Conservation (phyloP, 2,113 vertebrate species). For the Malurus cyaneus region DNA sequence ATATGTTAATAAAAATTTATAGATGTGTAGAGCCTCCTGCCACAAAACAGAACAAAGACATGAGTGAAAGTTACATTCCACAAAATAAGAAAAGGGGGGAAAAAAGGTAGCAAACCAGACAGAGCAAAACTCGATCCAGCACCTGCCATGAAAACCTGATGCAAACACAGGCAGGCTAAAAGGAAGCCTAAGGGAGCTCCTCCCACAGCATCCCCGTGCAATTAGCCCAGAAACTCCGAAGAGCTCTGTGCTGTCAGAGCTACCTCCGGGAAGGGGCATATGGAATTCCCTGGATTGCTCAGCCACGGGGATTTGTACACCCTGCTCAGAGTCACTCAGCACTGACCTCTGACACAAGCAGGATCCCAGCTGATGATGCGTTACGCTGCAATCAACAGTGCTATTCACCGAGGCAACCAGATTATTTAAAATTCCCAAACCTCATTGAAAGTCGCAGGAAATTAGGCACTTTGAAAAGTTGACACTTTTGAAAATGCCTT, state of each 20-base stretch:
- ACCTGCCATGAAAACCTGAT: background rate
- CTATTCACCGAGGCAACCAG: background rate
- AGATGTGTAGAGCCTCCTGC: background rate
- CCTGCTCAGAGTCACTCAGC: background rate
- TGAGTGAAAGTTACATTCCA: background rate
- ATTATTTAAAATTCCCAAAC: constrained; percentile 5
- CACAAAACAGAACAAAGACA: background rate
- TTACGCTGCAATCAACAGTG: background rate
- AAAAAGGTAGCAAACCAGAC: background rate
- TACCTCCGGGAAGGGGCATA: background rate
- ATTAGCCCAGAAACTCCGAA: background rate
- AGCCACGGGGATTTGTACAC: background rate
- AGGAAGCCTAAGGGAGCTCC: background rate
- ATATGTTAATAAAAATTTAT: background rate
- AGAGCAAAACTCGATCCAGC: background rate
- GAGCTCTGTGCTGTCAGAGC: background rate
- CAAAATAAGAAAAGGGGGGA: background rate
- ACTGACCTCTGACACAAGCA: background rate
- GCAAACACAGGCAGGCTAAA: background rate
- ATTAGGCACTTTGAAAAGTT: constrained; percentile 20
- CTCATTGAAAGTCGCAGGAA: constrained; percentile 15
- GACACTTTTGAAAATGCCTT: constrained; percentile 40
- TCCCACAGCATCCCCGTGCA: rapidly evolving
- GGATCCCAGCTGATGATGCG: background rate
- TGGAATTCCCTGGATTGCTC: background rate